Evolutionary conservation across 2,797 vertebrate species (phyloP), one percentile per base, ranked within the genome.

Genomic region (Prunella strophiata): DNA sequence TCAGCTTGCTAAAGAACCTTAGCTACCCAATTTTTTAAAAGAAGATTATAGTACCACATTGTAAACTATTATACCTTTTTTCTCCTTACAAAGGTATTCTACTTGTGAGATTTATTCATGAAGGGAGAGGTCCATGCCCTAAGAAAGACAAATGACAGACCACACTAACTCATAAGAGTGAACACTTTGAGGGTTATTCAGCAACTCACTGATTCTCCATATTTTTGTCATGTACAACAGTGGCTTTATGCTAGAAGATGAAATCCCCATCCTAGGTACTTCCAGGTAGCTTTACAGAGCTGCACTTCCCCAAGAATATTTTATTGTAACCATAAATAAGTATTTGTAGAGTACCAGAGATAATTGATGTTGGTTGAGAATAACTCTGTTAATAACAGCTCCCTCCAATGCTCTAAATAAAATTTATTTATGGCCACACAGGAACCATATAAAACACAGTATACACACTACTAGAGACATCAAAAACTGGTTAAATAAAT

Each of bases 401-500:
- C 72, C 66, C 48, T 96, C 73, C 66, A 75, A 87, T 38, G 61
- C 61, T 95, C 82, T 93, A 91, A 96, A 93, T 94, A 93, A 95
- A 88, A 85, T 77, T 86, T 95, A 96, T 97, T 95, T 96, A 95
- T 88, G 66, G 73, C 17, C 75, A 94, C 89, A 68, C 5, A 92
- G 83, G 70, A 94, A 63, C 81, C 25, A 71, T 94, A 96, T 94
- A 97, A 96, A 95, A 86, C 71, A 77, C 36, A 91, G 38, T 45
- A 58, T 48, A 87, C 30, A 70, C 63, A 65, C 57, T 62, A 58
- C 76, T 71, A 89, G 29, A 88, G 73, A 84, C 76, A 91, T 96
- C 88, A 96, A 94, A 94, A 93, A 42, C 76, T 94, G 96, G 84
- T 94, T 94, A 96, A 95, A 95, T 88, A 94, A 96, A 94, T 85